Percentiles rank a stretch among this genome's conserved stretches.
phyloP scores from a whole-genome alignment of 2,113 vertebrate genomes.

The Archocentrus centrarchus region DNA sequence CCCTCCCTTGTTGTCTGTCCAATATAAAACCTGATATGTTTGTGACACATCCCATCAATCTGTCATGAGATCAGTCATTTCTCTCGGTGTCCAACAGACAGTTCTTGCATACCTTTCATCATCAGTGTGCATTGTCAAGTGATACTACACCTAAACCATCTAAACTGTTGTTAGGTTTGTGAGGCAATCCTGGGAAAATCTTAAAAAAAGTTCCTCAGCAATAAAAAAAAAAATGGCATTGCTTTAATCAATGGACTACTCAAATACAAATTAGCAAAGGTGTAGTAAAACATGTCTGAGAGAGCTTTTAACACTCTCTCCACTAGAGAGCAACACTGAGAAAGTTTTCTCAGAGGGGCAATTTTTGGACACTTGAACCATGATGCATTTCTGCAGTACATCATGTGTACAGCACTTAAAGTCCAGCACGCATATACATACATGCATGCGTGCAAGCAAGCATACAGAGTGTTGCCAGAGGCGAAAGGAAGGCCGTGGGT shows the following conservation, averaged over 20 bases:
- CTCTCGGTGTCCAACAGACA: background rate
- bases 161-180: background rate
- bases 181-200: background rate
- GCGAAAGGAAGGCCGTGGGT: conserved; percentile 61
- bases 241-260: background rate
- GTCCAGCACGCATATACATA: conserved; percentile 22
- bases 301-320: conserved; percentile 28
- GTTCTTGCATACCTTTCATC: background rate
- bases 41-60: background rate
- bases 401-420: conserved; percentile 27
- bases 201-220: background rate
- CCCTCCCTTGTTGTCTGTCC: background rate
- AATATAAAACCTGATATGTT: background rate
- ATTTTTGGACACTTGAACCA: conserved; percentile 34
- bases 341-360: conserved; percentile 40
- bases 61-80: background rate
- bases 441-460: conserved; percentile 37
- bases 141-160: background rate
- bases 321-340: conserved; percentile 59
- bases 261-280: background rate
- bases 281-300: conserved; percentile 6
- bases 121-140: background rate
- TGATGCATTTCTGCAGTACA: conserved; percentile 12
- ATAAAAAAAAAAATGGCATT: background rate
- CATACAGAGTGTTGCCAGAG: conserved; percentile 56